Conservation (phyloP, 2,888 invertebrate genomes). For the Autographa pulchrina region DNA sequence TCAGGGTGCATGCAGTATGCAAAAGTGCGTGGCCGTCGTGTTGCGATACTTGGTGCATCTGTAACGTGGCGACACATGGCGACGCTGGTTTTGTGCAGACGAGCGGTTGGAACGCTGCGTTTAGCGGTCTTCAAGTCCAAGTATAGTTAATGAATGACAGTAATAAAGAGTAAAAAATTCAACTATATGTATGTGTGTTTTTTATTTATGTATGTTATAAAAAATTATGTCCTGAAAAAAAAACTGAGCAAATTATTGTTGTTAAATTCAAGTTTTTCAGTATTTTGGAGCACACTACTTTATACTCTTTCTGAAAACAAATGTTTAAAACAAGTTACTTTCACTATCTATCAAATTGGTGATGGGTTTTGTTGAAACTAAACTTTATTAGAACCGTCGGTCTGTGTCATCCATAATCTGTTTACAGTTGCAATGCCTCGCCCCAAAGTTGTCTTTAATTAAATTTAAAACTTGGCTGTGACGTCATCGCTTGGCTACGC, state of each 20-base stretch:
- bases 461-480: conserved; percentile 82
- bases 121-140: conserved; percentile 12
- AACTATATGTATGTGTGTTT: too few relatives aligned
- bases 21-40: conserved; percentile 74
- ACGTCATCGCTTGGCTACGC: conserved; percentile 73
- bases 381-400: conserved; percentile 55
- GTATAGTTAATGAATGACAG: too few relatives aligned
- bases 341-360: too few relatives aligned
- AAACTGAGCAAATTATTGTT: too few relatives aligned
- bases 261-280: too few relatives aligned
- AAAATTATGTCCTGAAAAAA: too few relatives aligned
- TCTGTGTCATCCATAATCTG: conserved; percentile 67
- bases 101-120: conserved; percentile 61
- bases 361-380: too few relatives aligned
- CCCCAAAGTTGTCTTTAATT: conserved; percentile 84
- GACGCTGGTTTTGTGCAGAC: conserved; percentile 60
- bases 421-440: conserved; percentile 77
- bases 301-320: too few relatives aligned
- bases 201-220: too few relatives aligned
- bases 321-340: too few relatives aligned
- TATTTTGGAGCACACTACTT: too few relatives aligned
- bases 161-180: too few relatives aligned
- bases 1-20: conserved; percentile 63
- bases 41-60: conserved; percentile 76
- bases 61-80: conserved; percentile 72